These are phyloP conservation scores for Clitarchus hookeri DNA, from an alignment of 2,888 invertebrate genomes.

Conservation along the genomic window DNA sequence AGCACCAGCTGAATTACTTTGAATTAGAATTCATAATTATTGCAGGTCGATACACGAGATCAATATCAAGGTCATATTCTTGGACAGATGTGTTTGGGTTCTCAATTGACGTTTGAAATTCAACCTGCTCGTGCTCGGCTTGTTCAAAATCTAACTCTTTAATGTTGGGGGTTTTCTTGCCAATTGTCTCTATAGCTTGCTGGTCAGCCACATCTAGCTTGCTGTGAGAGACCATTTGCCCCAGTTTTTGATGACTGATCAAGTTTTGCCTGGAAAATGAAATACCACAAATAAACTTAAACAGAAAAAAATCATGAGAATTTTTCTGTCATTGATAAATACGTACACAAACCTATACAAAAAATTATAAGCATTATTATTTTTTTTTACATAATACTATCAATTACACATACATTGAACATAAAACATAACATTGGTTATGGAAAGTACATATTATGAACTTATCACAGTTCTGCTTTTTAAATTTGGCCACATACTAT, in stretches of 20 bases:
- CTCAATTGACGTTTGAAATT: background rate
- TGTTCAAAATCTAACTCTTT: background rate
- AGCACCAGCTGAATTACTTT: background rate
- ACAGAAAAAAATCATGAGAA: background rate
- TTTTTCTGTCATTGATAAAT: background rate
- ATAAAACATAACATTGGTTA: too few species aligned
- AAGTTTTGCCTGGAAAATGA: background rate
- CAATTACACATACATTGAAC: too few species aligned
- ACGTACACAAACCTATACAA: background rate
- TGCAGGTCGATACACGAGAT: background rate
- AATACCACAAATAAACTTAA: background rate
- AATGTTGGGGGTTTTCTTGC: background rate
- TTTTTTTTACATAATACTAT: background rate
- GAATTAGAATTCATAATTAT: background rate
- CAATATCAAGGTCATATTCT: background rate
- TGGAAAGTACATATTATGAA: too few species aligned
- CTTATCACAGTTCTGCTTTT: too few species aligned
- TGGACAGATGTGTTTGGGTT: background rate
- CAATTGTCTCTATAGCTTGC: background rate
- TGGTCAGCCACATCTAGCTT: background rate
- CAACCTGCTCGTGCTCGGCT: background rate
- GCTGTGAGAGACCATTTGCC: background rate
- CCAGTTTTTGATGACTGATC: conserved; percentile 1
- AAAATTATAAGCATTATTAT: background rate
- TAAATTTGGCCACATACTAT: too few species aligned